A percentile compares a stretch with the other conserved stretches of the same genome.
Conservation (phyloP, 2,888 invertebrate genomes). For the Octonoba sinensis region DNA sequence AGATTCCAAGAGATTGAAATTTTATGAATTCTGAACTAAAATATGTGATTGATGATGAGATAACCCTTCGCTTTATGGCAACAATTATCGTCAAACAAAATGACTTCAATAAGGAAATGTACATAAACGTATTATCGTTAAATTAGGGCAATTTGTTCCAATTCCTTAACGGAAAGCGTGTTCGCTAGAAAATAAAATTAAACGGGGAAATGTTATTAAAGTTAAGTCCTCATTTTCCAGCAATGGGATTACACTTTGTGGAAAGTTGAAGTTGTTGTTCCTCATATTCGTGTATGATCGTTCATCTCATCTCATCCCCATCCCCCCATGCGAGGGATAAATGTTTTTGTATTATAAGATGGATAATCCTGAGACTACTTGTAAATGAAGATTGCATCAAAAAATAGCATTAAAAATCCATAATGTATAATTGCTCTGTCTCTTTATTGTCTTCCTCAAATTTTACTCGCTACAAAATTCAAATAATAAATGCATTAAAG, state of each 20-base stretch:
- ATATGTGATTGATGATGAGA: too few species aligned
- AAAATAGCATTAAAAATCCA: slow-evolving; percentile 61
- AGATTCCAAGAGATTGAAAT: too few species aligned
- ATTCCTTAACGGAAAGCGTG: too few species aligned
- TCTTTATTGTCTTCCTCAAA: background rate
- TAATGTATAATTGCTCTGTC: slow-evolving; percentile 35
- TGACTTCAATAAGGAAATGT: too few species aligned
- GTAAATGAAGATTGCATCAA: slow-evolving; percentile 59
- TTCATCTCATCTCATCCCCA: slow-evolving; percentile 50
- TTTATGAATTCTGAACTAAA: too few species aligned
- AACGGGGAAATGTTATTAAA: too few species aligned
- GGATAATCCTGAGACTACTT: slow-evolving; percentile 49
- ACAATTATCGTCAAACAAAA: too few species aligned
- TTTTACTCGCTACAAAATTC: background rate
- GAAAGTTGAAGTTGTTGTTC: slow-evolving; percentile 52
- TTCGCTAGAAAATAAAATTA: too few species aligned
- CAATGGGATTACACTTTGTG: slow-evolving; percentile 19
- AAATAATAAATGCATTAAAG: too few species aligned
- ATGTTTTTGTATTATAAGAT: slow-evolving; percentile 60
- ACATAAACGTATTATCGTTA: too few species aligned
- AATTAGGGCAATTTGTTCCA: too few species aligned
- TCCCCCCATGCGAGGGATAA: slow-evolving; percentile 46
- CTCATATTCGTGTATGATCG: slow-evolving; percentile 52
- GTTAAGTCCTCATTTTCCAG: background rate
- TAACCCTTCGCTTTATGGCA: too few species aligned